Evolutionary conservation across 2,888 invertebrate species (phyloP).

Genomic region (Escarpia spicata): DNA sequence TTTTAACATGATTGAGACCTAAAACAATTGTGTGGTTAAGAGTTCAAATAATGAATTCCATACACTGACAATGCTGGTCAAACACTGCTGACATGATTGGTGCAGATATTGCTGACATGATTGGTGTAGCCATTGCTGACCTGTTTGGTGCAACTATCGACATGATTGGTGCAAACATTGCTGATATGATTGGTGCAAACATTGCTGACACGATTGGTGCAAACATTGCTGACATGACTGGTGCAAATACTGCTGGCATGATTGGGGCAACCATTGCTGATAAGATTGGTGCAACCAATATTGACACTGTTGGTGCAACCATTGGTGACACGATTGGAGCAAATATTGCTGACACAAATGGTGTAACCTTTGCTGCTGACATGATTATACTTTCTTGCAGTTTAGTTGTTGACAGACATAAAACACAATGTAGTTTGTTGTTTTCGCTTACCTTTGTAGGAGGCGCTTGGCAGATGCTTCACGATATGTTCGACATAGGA

Average conservation of each 20-base stretch:
- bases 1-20: background rate
- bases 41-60: too few species aligned
- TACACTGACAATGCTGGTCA: too few species aligned
- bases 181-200: too few species aligned
- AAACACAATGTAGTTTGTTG: slow-evolving; percentile 3
- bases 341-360: background rate
- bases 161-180: too few species aligned
- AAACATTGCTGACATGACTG: too few species aligned
- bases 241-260: too few species aligned
- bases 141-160: too few species aligned
- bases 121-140: too few species aligned
- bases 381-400: background rate
- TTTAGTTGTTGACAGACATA: background rate
- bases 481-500: slow-evolving; percentile 1
- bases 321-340: background rate
- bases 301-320: background rate
- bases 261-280: background rate
- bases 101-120: too few species aligned
- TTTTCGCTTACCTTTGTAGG: background rate
- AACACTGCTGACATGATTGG: too few species aligned
- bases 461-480: background rate
- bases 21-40: background rate
- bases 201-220: too few species aligned
- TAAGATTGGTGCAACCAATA: background rate
- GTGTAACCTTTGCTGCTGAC: background rate